A percentile compares a stretch with the other conserved stretches of the same genome.
These are phyloP conservation scores for Lasiurus cinereus DNA, from an alignment of 2,113 vertebrate species.

Conservation along the genomic window DNA sequence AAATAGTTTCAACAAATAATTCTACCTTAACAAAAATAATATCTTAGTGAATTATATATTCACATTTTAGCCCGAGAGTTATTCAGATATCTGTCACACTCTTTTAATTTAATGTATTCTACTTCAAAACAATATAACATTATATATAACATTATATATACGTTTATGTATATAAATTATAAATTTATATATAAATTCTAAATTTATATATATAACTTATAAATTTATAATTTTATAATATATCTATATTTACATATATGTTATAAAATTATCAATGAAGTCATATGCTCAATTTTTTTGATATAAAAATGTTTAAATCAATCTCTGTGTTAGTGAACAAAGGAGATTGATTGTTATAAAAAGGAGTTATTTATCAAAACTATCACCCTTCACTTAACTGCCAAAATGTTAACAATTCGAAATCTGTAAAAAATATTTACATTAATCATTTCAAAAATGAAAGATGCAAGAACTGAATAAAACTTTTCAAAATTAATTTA, in stretches of 20 bases:
- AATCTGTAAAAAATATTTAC: neutral
- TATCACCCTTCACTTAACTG: constrained; percentile 12
- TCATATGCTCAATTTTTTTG: constrained; percentile 1
- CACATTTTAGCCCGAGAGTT: constrained; percentile 6
- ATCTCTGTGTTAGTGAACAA: neutral
- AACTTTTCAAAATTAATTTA: neutral
- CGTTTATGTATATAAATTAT: too few relatives aligned
- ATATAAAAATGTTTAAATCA: neutral
- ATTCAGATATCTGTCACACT: constrained; percentile 1
- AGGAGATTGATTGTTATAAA: constrained; percentile 2
- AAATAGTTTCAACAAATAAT: neutral
- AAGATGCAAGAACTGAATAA: neutral
- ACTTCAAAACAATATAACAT: constrained; percentile 8
- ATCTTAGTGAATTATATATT: neutral
- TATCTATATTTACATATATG: neutral
- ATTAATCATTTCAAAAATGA: neutral
- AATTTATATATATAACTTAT: too few relatives aligned
- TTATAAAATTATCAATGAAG: neutral
- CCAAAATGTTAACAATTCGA: neutral
- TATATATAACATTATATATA: too few relatives aligned
- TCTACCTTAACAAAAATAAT: neutral
- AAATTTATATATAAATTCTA: too few relatives aligned
- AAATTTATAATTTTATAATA: too few relatives aligned
- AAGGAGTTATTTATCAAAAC: constrained; percentile 28
- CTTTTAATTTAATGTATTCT: neutral